Evolutionary conservation across 2,113 vertebrate genomes (phyloP), one percentile per base, ranked within the genome.

Genomic region (Nerophis lumbriciformis): DNA sequence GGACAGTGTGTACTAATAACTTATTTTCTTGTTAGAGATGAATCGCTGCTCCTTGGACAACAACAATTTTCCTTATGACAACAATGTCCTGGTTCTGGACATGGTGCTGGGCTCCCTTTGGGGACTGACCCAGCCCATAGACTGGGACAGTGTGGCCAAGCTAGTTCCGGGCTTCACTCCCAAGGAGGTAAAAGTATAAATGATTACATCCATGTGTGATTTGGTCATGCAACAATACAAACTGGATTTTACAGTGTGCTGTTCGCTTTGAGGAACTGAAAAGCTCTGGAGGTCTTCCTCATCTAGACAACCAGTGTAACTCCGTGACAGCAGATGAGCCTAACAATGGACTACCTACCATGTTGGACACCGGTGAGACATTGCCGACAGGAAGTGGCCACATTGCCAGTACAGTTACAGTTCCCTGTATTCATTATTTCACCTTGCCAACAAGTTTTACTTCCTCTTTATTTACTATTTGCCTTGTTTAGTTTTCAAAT

Each of bases 231-330:
- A 7, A 37, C 14, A 28, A 28, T 54, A 6, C 53, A 37, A 37
- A 15, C 14, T 38, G 35, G 28, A 42, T 71, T 82, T 65, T 55
- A 58, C 82, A 99, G 96, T 99, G 97, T 87, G 92, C 94, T 69
- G 92, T 88, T 80, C 92, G 97, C 38, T 99, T 94, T 86, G 96
- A 98, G 83, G 96, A 98, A 73, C 87, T 99, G 87, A 95, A 95
- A 83, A 92, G 77, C 83, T 91, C 84, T 12, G 94, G 93, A 56
- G 90, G 73, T 5, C 85, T 91, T 66, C 94, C 93, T 60, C 92
- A 90, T 52, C 88, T 96, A 76, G 96, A 96, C 76, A 92, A 96
- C 73, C 94, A 95, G 0, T 94, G 91, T 67, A 94, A 92, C 54
- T 59, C 90, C 13, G 66, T 94, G 64, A 89, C 92, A 63, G 91